Evolutionary conservation across 2,113 vertebrate genomes (phyloP), one percentile per base, ranked within the genome.

Genomic region (Callionymus lyra): DNA sequence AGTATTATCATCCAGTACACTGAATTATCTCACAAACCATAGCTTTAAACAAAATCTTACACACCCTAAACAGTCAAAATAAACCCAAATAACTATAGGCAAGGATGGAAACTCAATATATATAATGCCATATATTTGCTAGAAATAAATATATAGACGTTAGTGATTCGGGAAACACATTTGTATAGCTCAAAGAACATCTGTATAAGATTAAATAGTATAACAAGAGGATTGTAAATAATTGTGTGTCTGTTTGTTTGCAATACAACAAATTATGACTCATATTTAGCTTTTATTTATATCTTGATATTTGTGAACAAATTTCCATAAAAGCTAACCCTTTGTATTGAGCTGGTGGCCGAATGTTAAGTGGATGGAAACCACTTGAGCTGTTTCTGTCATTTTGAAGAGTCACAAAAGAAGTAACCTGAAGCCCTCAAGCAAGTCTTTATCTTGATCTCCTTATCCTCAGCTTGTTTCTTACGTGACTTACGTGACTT

Each of bases 321-420:
- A 27, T 27, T 27, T 5, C 21, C 21, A 27, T 27, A 35, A 35
- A 34, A 34, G 32, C 32, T 10, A n/a, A 34, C 33, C 1, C 33
- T 14, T 14, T 27, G 9, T 8, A 14, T 36, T 9, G 2, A 4
- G 10, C 11, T 3, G 14, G 27, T 53, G 41, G 41, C 50, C 46
- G 50, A 60, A 66, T 79, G 58, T 64, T 76, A 83, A 79, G 76
- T 83, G 79, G 84, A 85, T 85, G 72, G 65, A 75, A 77, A 83
- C 77, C 76, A 74, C 63, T 73, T 33, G 16, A 71, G 64, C 47
- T 49, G 51, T 76, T 80, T 74, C 65, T 75, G 55, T 47, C 47
- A 44, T 64, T 66, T 41, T 63, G 61, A 63, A 59, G 6, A 60
- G 53, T 51, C 44, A 76, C 72, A 79, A 79, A 79, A 59, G 63